A percentile compares a stretch with the other conserved stretches of the same genome.
Evolutionary conservation across 2,113 vertebrate genomes (phyloP).

Genomic region (Chrysochloris asiatica): DNA sequence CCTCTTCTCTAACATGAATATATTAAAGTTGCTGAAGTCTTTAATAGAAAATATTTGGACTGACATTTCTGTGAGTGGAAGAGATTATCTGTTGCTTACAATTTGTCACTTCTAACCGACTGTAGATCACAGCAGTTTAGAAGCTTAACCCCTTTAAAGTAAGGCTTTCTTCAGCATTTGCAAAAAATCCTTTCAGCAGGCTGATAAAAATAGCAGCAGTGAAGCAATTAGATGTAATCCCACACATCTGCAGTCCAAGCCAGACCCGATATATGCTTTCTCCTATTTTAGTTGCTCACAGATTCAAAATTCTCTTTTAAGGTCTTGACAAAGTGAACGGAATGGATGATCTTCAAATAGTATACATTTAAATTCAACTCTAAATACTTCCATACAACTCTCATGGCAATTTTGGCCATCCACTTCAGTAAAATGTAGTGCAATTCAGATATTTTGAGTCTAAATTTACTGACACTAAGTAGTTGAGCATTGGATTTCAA

Average conservation of each 20-base stretch:
- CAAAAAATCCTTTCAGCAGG: constrained; percentile 61
- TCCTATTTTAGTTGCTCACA: constrained; percentile 32
- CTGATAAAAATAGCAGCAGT: constrained; percentile 62
- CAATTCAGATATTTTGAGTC: constrained; percentile 9
- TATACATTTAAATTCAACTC: neutral
- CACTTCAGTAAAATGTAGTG: neutral
- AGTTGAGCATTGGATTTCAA: constrained; percentile 52
- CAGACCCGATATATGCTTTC: constrained; percentile 8
- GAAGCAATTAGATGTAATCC: constrained; percentile 66
- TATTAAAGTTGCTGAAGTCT: constrained; percentile 61
- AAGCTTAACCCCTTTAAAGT: constrained; percentile 69
- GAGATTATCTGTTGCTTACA: constrained; percentile 69
- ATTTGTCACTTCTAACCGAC: constrained; percentile 68
- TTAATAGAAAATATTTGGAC: constrained; percentile 65
- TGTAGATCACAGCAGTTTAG: constrained; percentile 64
- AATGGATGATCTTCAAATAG: constrained; percentile 4
- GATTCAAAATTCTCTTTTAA: constrained; percentile 45
- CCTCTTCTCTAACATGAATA: constrained; percentile 48
- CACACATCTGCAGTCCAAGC: constrained; percentile 56
- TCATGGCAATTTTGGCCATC: constrained; percentile 6
- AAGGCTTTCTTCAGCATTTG: constrained; percentile 53
- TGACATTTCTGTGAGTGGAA: constrained; percentile 66
- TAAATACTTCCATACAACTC: neutral
- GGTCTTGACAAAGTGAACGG: constrained; percentile 3
- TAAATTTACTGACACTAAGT: constrained; percentile 27